Percentiles rank a stretch among this genome's conserved stretches.
Evolutionary conservation across 2,113 vertebrate species (phyloP).

Genomic region (Cyanoderma ruficeps): DNA sequence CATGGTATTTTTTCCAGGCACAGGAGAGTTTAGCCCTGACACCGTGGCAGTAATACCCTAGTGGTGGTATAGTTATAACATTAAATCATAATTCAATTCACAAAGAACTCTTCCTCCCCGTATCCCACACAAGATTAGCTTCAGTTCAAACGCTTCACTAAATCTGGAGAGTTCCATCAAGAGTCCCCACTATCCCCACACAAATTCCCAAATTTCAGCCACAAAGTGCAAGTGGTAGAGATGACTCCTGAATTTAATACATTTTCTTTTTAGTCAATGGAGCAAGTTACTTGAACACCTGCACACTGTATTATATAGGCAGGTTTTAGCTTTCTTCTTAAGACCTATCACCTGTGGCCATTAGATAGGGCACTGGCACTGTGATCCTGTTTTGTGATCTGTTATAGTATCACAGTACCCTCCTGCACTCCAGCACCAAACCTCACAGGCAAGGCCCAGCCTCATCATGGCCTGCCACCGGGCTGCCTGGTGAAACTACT

Average conservation of each 20-base stretch:
- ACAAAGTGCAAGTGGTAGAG: background rate
- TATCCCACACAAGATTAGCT: background rate
- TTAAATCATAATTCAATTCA: background rate
- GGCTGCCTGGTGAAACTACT: fast-evolving
- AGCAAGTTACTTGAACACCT: background rate
- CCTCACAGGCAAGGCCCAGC: background rate
- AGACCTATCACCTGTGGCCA: background rate
- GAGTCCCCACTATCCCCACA: background rate
- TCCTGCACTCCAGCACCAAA: background rate
- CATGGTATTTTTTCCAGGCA: background rate
- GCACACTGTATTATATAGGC: background rate
- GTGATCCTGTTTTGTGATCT: background rate
- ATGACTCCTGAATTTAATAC: background rate
- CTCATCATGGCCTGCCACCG: fast-evolving
- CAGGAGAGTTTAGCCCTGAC: background rate
- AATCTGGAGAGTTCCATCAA: background rate
- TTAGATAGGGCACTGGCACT: background rate
- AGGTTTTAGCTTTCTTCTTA: background rate
- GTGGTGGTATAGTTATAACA: background rate
- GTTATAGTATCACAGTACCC: background rate
- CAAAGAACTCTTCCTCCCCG: background rate
- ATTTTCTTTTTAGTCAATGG: background rate
- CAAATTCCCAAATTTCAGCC: background rate
- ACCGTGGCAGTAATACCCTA: background rate
- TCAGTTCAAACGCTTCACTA: background rate